These are phyloP conservation scores for Edolisoma coerulescens DNA, from an alignment of 2,113 vertebrate genomes.

Conservation along the genomic window DNA sequence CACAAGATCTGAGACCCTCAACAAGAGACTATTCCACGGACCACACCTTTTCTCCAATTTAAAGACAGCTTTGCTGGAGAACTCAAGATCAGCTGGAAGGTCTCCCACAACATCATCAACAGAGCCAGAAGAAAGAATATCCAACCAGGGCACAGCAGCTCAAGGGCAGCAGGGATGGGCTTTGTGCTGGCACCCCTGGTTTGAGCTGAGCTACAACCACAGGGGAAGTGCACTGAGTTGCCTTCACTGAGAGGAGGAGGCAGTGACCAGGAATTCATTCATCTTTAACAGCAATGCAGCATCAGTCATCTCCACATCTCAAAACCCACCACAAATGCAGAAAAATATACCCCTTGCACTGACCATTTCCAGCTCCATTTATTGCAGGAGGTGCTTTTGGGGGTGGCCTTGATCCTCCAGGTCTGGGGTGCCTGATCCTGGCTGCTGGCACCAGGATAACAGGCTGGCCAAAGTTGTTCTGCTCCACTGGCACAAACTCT, in stretches of 20 bases:
- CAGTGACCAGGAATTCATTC: neutral
- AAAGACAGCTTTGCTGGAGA: neutral
- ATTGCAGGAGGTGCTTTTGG: neutral
- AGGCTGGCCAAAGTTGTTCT: neutral
- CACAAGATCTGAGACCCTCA: neutral
- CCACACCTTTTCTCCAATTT: neutral
- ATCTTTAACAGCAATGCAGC: neutral
- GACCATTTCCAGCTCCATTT: neutral
- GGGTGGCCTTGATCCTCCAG: neutral
- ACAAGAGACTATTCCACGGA: fast-evolving
- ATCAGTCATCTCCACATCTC: neutral
- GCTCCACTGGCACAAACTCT: neutral
- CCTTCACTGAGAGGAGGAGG: neutral
- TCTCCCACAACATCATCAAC: neutral
- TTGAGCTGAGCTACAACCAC: neutral
- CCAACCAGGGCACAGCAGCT: neutral
- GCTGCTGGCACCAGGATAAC: neutral
- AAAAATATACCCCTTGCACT: neutral
- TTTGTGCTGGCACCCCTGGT: neutral
- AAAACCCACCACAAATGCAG: neutral
- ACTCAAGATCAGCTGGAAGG: neutral
- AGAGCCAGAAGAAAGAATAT: neutral
- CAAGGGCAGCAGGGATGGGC: fast-evolving
- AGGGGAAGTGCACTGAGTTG: neutral
- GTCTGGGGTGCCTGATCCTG: neutral